These are phyloP conservation scores for Muschampia plurimacula DNA, from an alignment of 2,888 invertebrate genomes.

Conservation along the genomic window DNA sequence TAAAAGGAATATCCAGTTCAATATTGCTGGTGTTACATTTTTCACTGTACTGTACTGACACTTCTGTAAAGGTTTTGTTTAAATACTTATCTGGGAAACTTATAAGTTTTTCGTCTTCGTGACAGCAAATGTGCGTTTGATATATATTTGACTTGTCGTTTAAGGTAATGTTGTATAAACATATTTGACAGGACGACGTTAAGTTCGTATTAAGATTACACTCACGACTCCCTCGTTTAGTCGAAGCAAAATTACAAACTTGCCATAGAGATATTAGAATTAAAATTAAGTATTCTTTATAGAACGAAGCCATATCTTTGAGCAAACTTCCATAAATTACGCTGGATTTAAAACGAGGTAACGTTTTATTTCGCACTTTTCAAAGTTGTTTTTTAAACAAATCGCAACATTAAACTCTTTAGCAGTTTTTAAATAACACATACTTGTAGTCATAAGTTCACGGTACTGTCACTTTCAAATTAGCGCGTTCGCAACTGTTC, in stretches of 20 bases:
- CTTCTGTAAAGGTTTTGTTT: conserved; percentile 69
- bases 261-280: conserved; percentile 70
- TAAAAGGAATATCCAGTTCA: conserved; percentile 60
- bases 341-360: conserved; percentile 74
- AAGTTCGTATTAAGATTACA: conserved; percentile 57
- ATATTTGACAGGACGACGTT: conserved; percentile 60
- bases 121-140: conserved; percentile 65
- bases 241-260: conserved; percentile 64
- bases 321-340: conserved; percentile 54
- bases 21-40: conserved; percentile 64
- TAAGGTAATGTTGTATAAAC: conserved; percentile 70
- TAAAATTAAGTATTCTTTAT: conserved; percentile 67
- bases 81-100: conserved; percentile 59
- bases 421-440: conserved; percentile 62
- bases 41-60: conserved; percentile 57
- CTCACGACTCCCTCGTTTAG: conserved; percentile 65
- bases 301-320: conserved; percentile 71
- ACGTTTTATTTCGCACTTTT: conserved; percentile 61
- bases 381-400: conserved; percentile 60
- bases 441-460: conserved; percentile 63
- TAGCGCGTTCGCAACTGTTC: conserved; percentile 55
- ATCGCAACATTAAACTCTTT: conserved; percentile 60
- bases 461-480: conserved; percentile 67
- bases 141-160: conserved; percentile 63
- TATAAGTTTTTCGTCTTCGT: conserved; percentile 55